A percentile compares a stretch with the other conserved stretches of the same genome.
Conservation (phyloP, 92 coral and sea anemone genomes). For the Virgularia gustaviana region DNA sequence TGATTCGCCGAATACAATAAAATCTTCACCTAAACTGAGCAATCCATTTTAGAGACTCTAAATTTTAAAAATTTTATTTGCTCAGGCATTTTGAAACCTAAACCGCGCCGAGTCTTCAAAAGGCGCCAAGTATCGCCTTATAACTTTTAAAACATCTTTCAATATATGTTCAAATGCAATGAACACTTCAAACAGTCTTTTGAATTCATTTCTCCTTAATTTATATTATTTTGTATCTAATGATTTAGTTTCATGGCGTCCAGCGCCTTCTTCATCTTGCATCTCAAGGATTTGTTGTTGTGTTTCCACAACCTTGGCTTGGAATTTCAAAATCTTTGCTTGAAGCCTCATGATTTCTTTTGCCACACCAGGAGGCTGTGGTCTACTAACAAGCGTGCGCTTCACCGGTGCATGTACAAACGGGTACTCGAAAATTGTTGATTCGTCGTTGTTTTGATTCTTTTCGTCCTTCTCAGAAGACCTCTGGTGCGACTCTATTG, state of each 20-base stretch:
- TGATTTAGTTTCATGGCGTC: neutral
- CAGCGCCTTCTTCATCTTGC: conserved; percentile 42
- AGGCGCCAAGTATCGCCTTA: no score
- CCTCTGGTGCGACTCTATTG: neutral
- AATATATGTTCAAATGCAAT: neutral
- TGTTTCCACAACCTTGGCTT: conserved; percentile 89
- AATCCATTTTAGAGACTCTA: no score
- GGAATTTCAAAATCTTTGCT: conserved; percentile 90
- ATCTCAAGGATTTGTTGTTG: conserved; percentile 83
- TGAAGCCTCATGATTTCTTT: conserved; percentile 85
- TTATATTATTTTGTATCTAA: neutral
- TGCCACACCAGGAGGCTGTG: conserved; percentile 60
- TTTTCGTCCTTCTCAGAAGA: neutral
- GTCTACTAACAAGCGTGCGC: conserved; percentile 37
- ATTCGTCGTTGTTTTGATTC: neutral
- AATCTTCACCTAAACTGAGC: no score
- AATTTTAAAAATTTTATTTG: no score
- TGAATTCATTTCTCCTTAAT: neutral
- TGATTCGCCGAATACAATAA: no score
- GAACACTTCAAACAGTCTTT: neutral
- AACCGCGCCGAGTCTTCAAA: no score
- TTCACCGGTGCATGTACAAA: conserved; percentile 55
- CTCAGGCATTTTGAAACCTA: no score
- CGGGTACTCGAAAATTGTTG: conserved; percentile 60
- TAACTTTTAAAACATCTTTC: no score